phyloP scores from a whole-genome alignment of 2,113 vertebrate genomes.

The Peromyscus polionotus region DNA sequence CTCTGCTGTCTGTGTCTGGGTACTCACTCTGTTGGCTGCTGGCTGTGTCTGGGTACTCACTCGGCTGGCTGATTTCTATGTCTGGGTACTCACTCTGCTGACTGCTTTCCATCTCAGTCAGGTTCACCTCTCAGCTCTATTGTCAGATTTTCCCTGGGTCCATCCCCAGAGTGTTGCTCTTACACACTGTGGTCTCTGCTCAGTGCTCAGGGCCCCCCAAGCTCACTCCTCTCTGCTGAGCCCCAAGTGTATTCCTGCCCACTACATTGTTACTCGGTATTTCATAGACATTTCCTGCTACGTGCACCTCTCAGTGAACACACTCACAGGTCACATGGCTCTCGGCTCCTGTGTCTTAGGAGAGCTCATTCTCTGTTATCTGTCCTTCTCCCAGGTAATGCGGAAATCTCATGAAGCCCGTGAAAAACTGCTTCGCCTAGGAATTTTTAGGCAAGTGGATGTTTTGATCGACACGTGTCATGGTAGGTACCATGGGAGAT shows the following conservation, averaged over 20 bases:
- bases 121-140: fast-evolving
- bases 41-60: not conserved
- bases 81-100: not conserved
- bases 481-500: slow-evolving; percentile 84
- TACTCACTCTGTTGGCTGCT: no score
- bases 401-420: slow-evolving; percentile 94
- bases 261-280: not conserved
- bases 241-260: not conserved
- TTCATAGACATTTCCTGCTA: fast-evolving
- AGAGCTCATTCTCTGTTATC: not conserved
- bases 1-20: no score
- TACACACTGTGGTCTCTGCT: not conserved
- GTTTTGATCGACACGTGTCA: slow-evolving; percentile 96
- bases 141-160: no score
- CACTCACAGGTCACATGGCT: fast-evolving
- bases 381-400: slow-evolving; percentile 92
- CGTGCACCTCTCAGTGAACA: fast-evolving
- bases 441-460: slow-evolving; percentile 96
- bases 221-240: not conserved
- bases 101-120: not conserved
- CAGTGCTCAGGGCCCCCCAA: fast-evolving
- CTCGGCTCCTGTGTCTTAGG: not conserved
- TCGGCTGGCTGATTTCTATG: not conserved
- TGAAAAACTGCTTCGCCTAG: slow-evolving; percentile 94
- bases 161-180: no score